These are phyloP conservation scores for Tetramorium parvispinum DNA, from an alignment of 1,140 invertebrate genomes.

Conservation along the genomic window DNA sequence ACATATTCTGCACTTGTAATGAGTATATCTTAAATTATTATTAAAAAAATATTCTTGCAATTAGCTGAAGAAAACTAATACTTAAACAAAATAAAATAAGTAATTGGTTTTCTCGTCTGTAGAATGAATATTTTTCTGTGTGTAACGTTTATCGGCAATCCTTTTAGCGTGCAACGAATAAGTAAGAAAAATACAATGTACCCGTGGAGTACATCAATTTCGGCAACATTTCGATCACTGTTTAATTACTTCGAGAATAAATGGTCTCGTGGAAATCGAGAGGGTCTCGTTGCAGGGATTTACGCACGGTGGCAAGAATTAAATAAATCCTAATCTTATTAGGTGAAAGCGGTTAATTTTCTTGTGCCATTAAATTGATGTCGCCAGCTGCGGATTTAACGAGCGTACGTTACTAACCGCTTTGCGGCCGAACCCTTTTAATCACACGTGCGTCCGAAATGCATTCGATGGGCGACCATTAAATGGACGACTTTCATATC, in stretches of 20 bases:
- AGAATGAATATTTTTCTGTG: too few species aligned
- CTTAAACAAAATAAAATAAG: too few species aligned
- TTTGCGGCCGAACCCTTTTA: slow-evolving; percentile 58
- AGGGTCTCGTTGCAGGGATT: background rate
- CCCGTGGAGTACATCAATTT: background rate
- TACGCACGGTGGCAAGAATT: slow-evolving; percentile 15
- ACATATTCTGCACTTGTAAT: too few species aligned
- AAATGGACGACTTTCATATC: slow-evolving; percentile 51
- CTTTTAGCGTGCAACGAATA: background rate
- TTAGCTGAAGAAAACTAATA: too few species aligned
- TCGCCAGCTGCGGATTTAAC: slow-evolving; percentile 51
- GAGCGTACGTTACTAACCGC: slow-evolving; percentile 49
- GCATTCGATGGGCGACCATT: slow-evolving; percentile 47
- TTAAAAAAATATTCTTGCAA: too few species aligned
- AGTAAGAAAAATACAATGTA: background rate
- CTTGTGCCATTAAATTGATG: slow-evolving; percentile 56
- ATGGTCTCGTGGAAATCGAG: slow-evolving; percentile 4
- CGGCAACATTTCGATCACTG: background rate
- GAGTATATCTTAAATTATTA: too few species aligned
- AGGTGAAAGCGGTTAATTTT: slow-evolving; percentile 53
- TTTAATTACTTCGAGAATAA: slow-evolving; percentile 7
- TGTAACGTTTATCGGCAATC: background rate
- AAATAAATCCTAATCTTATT: slow-evolving; percentile 63
- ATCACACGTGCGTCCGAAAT: slow-evolving; percentile 59
- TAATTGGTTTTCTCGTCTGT: too few species aligned